Percentiles rank a stretch among this genome's conserved stretches.
Evolutionary conservation across 2,113 vertebrate genomes (phyloP).

Genomic region (Monopterus albus): DNA sequence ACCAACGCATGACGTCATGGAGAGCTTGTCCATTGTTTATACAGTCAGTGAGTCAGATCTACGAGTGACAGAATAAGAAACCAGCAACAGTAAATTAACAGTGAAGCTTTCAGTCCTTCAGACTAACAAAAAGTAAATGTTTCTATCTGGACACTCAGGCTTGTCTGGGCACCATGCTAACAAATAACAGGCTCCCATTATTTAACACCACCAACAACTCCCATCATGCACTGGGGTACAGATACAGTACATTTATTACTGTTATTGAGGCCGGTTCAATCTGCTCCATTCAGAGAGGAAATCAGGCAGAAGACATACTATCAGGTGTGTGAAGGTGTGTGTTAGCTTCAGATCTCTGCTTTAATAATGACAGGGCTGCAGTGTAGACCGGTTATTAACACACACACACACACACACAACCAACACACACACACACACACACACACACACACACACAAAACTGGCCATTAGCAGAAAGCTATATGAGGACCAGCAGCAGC

Average conservation of each 20-base stretch:
- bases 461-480: constrained; percentile 58
- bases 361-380: constrained; percentile 74
- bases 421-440: constrained; percentile 20
- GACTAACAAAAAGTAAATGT: background rate
- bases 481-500: constrained; percentile 66
- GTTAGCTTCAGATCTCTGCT: constrained; percentile 56
- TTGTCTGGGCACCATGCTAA: background rate
- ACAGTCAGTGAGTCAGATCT: too few species aligned
- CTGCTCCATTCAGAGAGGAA: constrained; percentile 23
- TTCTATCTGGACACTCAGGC: background rate
- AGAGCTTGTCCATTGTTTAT: too few species aligned
- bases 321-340: constrained; percentile 66
- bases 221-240: constrained; percentile 28
- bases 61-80: too few species aligned
- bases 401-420: constrained; percentile 26
- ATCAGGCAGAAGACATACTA: constrained; percentile 52
- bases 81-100: too few species aligned
- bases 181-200: background rate
- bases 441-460: constrained; percentile 15
- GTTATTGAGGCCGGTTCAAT: constrained; percentile 22
- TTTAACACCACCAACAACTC: background rate
- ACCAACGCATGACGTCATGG: too few species aligned
- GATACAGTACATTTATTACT: constrained; percentile 4
- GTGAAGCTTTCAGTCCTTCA: background rate
- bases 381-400: constrained; percentile 61